Percentiles rank a stretch among this genome's conserved stretches.
phyloP scores from a whole-genome alignment of 2,797 vertebrate genomes.

The Schizopygopsis pylzovi region DNA sequence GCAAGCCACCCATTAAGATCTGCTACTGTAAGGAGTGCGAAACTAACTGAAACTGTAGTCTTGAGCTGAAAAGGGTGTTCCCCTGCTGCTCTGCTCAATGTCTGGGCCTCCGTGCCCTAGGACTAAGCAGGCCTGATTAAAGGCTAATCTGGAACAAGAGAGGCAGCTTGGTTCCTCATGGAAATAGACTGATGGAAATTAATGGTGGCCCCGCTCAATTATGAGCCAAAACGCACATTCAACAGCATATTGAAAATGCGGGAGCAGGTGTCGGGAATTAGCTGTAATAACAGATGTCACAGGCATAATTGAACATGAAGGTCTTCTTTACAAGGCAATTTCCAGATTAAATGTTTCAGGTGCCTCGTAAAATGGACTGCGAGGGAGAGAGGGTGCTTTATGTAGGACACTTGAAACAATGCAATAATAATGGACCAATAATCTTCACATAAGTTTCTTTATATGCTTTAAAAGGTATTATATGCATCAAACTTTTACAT shows the following conservation, averaged over 20 bases:
- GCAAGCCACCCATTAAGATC: not conserved
- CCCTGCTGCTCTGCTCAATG: constrained; percentile 47
- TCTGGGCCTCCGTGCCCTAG: constrained; percentile 49
- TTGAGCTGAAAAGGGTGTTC: constrained; percentile 15
- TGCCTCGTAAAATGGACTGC: constrained; percentile 50
- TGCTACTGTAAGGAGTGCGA: not conserved
- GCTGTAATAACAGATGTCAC: constrained; percentile 63
- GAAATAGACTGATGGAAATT: constrained; percentile 72
- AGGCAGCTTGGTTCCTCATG: constrained; percentile 65
- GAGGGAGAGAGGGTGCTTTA: constrained; percentile 9
- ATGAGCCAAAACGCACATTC: constrained; percentile 59
- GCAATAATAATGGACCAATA: constrained; percentile 4
- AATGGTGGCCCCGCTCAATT: constrained; percentile 70
- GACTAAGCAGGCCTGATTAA: constrained; percentile 74
- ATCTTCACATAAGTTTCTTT: not conserved
- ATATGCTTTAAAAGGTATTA: not conserved
- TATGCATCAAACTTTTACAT: not conserved
- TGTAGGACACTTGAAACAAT: constrained; percentile 29
- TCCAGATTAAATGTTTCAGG: constrained; percentile 55
- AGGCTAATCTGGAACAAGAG: constrained; percentile 64
- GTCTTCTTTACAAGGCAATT: constrained; percentile 66
- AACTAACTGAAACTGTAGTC: not conserved
- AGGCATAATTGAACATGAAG: constrained; percentile 69
- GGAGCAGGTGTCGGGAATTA: constrained; percentile 59
- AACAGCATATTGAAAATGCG: constrained; percentile 53